Evolutionary conservation across 2,888 invertebrate genomes (phyloP).

Genomic region (Hirtodrosophila trivittata): DNA sequence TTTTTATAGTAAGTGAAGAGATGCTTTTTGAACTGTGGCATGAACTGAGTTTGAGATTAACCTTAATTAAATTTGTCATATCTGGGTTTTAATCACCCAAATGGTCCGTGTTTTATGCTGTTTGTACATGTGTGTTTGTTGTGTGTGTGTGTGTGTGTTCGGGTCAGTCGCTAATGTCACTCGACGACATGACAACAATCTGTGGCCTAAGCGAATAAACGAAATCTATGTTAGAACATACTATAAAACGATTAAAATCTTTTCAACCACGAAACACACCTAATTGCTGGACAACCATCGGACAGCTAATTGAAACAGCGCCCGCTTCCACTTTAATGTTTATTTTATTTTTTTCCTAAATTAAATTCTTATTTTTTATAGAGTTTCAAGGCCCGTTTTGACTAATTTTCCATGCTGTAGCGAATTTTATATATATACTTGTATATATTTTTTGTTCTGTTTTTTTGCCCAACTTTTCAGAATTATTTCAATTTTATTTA

Average conservation of each 20-base stretch:
- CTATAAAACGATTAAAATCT: conserved; percentile 66
- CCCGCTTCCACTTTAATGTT: conserved; percentile 35
- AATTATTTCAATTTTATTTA: conserved; percentile 72
- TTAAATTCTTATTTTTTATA: conserved; percentile 14
- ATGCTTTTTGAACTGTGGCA: too few species aligned
- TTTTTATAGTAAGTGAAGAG: too few species aligned
- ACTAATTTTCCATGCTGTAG: conserved; percentile 49
- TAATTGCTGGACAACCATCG: conserved; percentile 67
- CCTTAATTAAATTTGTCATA: conserved; percentile 75
- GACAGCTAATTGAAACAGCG: conserved; percentile 75
- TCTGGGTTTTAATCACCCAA: conserved; percentile 60
- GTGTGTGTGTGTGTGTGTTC: conserved; percentile 4
- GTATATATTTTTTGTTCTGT: conserved; percentile 4
- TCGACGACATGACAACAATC: conserved; percentile 68
- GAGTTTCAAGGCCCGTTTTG: conserved; percentile 64
- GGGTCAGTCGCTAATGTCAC: conserved; percentile 59
- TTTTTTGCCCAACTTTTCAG: conserved; percentile 19
- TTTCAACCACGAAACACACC: conserved; percentile 69
- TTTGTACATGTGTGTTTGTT: conserved; percentile 8
- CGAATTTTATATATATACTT: conserved; percentile 8
- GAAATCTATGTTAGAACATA: conserved; percentile 67
- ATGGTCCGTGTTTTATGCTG: conserved; percentile 39
- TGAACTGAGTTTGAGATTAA: conserved; percentile 43
- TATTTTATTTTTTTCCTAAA: conserved; percentile 21
- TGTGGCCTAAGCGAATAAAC: conserved; percentile 54